Evolutionary conservation across 1,140 invertebrate species (phyloP), one percentile per base, ranked within the genome.

Genomic region (Hestina assimilis): DNA sequence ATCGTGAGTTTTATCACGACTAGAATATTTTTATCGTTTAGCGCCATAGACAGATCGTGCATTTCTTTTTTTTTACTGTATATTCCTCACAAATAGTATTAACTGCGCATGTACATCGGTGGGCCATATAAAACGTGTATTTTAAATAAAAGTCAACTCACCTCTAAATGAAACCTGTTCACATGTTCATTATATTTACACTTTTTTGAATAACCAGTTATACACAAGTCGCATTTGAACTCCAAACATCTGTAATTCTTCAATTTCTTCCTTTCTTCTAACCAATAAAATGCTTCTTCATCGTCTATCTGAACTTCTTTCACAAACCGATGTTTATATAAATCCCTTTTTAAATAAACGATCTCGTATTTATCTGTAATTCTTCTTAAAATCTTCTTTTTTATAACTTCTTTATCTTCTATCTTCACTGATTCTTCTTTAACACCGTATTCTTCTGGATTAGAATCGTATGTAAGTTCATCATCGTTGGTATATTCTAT

Each of bases 181-280:
- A 61, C 8, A 33, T 66, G 63, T 7, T 12, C 4, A 1, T 43
- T 17, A 20, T 58, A 61, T 9, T 23, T 9, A 9, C 51, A n/a
- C 19, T 38, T 28, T 4, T 41, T 54, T 2, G 28, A 9, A 38
- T 54, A 54, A 4, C 53, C 63, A 4, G 38, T 50, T 14, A 58
- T 42, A 50, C 63, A 66, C 0, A 33, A 24, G 8, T 66, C 54
- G 20, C 63, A 66, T 47, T 58, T 54, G 38, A 31, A 59, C 0
- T 3, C n/a, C 31, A 43, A 51, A 1, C 24, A 24, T 6, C 41
- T 28, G 21, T 61, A 60, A 15, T 50, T 53, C 11, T 31, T 47
- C 3, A 35, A 31, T 0, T 9, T 48, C 12, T 52, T 42, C 14
- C 33, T 23, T 28, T 54, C 20, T 4, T 58, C 58, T 14, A 35